These are phyloP conservation scores for Brachyistius frenatus DNA, from an alignment of 2,113 vertebrate genomes.

Conservation along the genomic window DNA sequence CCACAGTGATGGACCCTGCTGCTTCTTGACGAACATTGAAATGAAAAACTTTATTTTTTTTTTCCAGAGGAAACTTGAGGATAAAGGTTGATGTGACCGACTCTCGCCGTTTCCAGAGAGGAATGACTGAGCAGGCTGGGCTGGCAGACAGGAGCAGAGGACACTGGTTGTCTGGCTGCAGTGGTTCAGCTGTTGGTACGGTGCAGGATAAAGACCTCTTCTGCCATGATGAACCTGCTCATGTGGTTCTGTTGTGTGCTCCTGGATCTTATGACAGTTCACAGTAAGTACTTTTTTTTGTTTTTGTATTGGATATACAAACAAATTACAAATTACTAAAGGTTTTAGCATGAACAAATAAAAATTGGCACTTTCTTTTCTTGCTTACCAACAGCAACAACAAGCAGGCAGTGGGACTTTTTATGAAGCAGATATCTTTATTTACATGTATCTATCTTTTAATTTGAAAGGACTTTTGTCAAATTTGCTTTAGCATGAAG, in stretches of 20 bases:
- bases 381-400: background rate
- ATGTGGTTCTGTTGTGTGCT: constrained; percentile 45
- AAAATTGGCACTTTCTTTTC: too few species aligned
- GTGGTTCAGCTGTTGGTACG: constrained; percentile 38
- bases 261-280: constrained; percentile 46
- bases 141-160: constrained; percentile 8
- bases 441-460: too few species aligned
- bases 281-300: constrained; percentile 67
- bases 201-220: constrained; percentile 8
- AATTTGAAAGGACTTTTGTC: too few species aligned
- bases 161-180: constrained; percentile 14
- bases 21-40: constrained; percentile 52
- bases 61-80: constrained; percentile 41
- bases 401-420: background rate
- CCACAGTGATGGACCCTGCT: constrained; percentile 35
- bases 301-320: background rate
- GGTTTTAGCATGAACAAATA: too few species aligned
- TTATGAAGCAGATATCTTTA: too few species aligned
- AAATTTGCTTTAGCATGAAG: too few species aligned
- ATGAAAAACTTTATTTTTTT: constrained; percentile 49
- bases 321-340: too few species aligned
- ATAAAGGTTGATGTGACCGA: constrained; percentile 37
- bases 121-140: constrained; percentile 13
- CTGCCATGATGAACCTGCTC: constrained; percentile 41
- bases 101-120: constrained; percentile 28